Percentiles rank a stretch among this genome's conserved stretches.
phyloP scores from a whole-genome alignment of 2,888 invertebrate genomes.

The Limulus polyphemus region DNA sequence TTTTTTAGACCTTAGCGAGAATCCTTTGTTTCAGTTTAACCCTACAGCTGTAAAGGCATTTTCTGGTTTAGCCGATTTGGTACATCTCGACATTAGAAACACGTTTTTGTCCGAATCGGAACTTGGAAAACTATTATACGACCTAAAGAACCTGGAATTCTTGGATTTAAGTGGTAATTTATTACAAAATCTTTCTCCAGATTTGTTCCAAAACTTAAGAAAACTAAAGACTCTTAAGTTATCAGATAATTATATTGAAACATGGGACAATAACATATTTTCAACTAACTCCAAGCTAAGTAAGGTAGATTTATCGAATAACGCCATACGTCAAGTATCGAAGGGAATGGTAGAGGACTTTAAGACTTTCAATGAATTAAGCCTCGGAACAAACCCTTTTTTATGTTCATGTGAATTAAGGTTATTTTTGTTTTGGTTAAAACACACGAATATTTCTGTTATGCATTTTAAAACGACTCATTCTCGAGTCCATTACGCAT shows the following conservation, averaged over 20 bases:
- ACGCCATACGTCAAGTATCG: not conserved
- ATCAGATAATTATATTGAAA: constrained; percentile 10
- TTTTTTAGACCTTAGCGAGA: constrained; percentile 17
- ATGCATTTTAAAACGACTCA: too few relatives aligned
- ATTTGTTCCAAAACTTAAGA: constrained; percentile 7
- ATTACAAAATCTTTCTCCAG: constrained; percentile 4
- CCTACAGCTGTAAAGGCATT: constrained; percentile 1
- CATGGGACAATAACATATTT: constrained; percentile 12
- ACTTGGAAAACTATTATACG: constrained; percentile 5
- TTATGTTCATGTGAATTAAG: not conserved
- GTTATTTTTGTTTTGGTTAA: constrained; percentile 3
- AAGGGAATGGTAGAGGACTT: constrained; percentile 6
- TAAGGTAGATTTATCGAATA: constrained; percentile 2
- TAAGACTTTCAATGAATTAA: constrained; percentile 5
- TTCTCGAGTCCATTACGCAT: not conserved
- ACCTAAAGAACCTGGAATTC: constrained; percentile 5
- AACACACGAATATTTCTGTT: not conserved
- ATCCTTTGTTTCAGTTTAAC: constrained; percentile 11
- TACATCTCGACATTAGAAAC: not conserved
- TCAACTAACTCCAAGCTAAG: constrained; percentile 4
- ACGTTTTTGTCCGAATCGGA: not conserved
- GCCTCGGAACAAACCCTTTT: constrained; percentile 5
- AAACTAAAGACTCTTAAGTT: constrained; percentile 11
- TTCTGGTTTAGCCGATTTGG: not conserved
- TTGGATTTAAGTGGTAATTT: constrained; percentile 13